These are phyloP conservation scores for Lethrus apterus DNA, from an alignment of 1,140 invertebrate genomes.

Conservation along the genomic window DNA sequence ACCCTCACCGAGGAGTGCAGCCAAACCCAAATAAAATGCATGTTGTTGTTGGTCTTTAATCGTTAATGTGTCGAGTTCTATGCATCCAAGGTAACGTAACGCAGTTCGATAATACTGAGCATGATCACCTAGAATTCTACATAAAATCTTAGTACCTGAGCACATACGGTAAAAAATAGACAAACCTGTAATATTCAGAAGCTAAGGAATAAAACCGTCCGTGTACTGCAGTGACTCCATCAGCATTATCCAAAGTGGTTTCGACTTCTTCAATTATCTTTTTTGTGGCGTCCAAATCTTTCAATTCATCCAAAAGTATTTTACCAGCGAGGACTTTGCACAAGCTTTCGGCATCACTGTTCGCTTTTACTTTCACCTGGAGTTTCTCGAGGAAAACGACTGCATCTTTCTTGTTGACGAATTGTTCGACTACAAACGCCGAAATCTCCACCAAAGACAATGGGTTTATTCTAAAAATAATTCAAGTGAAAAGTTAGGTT, in stretches of 20 bases:
- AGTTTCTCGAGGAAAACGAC: conserved; percentile 80
- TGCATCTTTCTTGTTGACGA: conserved; percentile 71
- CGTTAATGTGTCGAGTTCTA: conserved; percentile 61
- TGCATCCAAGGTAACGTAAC: conserved; percentile 90
- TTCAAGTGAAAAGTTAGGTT: conserved; percentile 26
- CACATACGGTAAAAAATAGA: not conserved
- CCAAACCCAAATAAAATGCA: conserved; percentile 87
- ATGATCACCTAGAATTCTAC: conserved; percentile 74
- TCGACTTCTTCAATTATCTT: conserved; percentile 88
- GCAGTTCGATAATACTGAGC: conserved; percentile 92
- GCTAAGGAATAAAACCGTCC: conserved; percentile 91
- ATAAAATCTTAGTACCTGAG: conserved; percentile 17
- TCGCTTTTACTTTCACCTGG: conserved; percentile 81
- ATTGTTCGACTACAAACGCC: conserved; percentile 72
- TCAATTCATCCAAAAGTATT: conserved; percentile 72
- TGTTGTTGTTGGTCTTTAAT: conserved; percentile 67
- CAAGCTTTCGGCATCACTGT: conserved; percentile 76
- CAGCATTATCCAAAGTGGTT: conserved; percentile 75
- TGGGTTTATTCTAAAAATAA: conserved; percentile 78
- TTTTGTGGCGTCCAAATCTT: conserved; percentile 76
- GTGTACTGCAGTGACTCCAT: conserved; percentile 90
- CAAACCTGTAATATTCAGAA: conserved; percentile 75
- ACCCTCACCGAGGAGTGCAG: conserved; percentile 88
- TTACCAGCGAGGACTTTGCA: conserved; percentile 81
- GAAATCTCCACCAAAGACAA: conserved; percentile 85